Evolutionary conservation across 2,888 invertebrate species (phyloP).

Genomic region (Aplocera efformata): DNA sequence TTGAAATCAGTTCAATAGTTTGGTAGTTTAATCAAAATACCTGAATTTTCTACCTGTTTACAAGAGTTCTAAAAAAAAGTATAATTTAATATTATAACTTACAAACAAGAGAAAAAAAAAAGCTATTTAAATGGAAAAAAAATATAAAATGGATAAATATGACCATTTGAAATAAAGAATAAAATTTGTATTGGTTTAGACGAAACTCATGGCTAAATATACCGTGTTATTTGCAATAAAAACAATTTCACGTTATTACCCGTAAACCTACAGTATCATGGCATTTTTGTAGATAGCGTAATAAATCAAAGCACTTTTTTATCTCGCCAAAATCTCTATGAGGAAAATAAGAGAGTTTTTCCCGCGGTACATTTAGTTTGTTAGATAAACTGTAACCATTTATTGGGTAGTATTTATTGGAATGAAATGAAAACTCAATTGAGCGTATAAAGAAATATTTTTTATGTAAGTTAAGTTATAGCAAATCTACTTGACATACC

Average conservation of each 20-base stretch:
- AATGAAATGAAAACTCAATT: too few species aligned
- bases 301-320: conserved; percentile 53
- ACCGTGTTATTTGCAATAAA: conserved; percentile 13
- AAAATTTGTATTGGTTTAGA: conserved; percentile 21
- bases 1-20: too few species aligned
- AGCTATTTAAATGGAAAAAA: too few species aligned
- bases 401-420: conserved; percentile 49
- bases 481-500: too few species aligned
- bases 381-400: conserved; percentile 46
- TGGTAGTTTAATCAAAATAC: too few species aligned
- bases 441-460: too few species aligned
- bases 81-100: too few species aligned
- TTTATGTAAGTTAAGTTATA: too few species aligned
- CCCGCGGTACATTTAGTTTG: conserved; percentile 44
- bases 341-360: conserved; percentile 43
- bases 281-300: conserved; percentile 33
- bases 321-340: conserved; percentile 44
- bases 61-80: too few species aligned
- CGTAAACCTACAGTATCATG: conserved; percentile 24
- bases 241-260: conserved; percentile 5
- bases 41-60: too few species aligned
- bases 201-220: conserved; percentile 13
- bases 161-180: conserved; percentile 27
- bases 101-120: too few species aligned
- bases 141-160: too few species aligned